Evolutionary conservation across 2,113 vertebrate species (phyloP).

Genomic region (Sinosuthora webbiana): DNA sequence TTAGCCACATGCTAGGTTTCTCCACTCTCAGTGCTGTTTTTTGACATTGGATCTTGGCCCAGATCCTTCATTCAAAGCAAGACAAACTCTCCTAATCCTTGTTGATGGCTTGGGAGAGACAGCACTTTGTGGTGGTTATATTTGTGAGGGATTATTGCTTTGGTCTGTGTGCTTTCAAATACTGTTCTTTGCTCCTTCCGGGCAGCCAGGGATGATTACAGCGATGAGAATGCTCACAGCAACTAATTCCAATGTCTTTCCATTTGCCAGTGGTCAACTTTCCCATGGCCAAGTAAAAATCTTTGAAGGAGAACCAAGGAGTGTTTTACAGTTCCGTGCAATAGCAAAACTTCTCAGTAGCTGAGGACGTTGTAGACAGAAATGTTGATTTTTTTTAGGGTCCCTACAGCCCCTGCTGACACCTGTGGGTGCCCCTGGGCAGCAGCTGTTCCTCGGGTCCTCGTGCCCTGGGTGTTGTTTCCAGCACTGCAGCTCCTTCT

Average conservation of each 20-base stretch:
- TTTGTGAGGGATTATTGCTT: neutral
- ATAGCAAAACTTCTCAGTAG: neutral
- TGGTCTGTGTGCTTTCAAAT: neutral
- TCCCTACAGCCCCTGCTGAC: neutral
- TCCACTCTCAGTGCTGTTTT: neutral
- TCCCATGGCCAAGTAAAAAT: neutral
- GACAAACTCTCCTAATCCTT: neutral
- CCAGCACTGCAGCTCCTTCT: neutral
- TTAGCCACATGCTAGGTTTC: neutral
- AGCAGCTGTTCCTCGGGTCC: neutral
- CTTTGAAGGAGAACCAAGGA: neutral
- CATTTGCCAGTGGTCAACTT: neutral
- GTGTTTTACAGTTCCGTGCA: neutral
- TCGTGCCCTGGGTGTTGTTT: neutral
- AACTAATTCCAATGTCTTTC: neutral
- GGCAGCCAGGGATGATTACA: neutral
- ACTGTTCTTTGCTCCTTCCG: neutral
- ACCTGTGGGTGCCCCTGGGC: neutral
- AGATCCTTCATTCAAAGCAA: neutral
- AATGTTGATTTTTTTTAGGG: neutral
- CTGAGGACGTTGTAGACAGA: neutral
- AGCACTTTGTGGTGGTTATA: neutral
- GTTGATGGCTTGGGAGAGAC: neutral
- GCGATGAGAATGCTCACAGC: neutral
- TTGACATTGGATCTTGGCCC: neutral